Base-by-base conservation (phyloP, 2,797 vertebrate genomes). In the Pipistrellus pygmaeus region DNA sequence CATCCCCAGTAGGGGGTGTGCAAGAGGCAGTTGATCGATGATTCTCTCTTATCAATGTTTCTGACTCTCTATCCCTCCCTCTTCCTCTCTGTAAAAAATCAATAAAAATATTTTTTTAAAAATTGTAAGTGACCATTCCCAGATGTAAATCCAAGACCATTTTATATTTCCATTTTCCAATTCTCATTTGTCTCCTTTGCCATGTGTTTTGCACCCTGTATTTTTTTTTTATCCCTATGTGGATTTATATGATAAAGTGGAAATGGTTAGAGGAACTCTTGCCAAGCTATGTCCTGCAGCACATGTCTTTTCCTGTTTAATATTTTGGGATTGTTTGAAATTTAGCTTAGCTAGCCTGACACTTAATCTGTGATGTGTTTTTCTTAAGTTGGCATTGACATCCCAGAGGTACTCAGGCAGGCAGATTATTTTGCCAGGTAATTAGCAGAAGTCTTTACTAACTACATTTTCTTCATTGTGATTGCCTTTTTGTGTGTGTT, bases 241-340 rank as follows among this genome's bases (percentile, higher is more conserved):
- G 20, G 20, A 51, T 64, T 94, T 78, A 46, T 21, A 41, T 20
- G 73, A 66, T 81, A 51, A 53, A 64, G 44, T 64, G 12, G 11
- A 64, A 71, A 27, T 72, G 38, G 32, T 57, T 66, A 3, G 27
- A 57, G 30, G 11, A 83, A 30, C 15, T 35, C 55, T 53, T 66
- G 80, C 83, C 85, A 48, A 75, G 13, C 25, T 57, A 2, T 88
- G 51, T 27, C 83, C 62, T 23, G 15, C 30, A 64, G n/a, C 53
- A 13, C 23, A 30, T 38, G 38, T 73, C 76, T 68, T 41, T 96
- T 95, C 72, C 53, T 91, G 7, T 51, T 93, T 53, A 73, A 57
- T 77, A 69, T 71, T 93, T 91, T 53, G 53, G n/a, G 92, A 66
- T 75, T 95, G 64, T 71, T 88, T 92, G 53, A 88, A 92, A 91